Conservation (phyloP, 1,140 invertebrate genomes). For the Ctenoplectra terminalis region DNA sequence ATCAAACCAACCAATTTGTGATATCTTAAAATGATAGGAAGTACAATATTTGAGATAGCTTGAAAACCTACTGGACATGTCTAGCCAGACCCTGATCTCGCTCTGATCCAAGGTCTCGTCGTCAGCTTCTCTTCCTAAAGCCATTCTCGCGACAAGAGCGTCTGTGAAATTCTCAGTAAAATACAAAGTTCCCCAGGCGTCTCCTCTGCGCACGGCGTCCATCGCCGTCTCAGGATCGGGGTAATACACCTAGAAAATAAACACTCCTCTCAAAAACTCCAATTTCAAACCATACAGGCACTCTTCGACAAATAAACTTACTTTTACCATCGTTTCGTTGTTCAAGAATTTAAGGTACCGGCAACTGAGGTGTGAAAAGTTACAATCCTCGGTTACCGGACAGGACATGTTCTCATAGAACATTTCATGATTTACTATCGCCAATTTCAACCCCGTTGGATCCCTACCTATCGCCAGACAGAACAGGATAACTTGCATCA, state of each 20-base stretch:
- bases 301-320: slow-evolving; percentile 55
- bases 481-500: slow-evolving; percentile 97
- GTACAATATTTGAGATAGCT: background rate
- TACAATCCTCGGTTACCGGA: slow-evolving; percentile 85
- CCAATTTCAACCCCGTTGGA: slow-evolving; percentile 92
- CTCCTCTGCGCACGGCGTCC: slow-evolving; percentile 87
- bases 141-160: slow-evolving; percentile 88
- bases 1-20: background rate
- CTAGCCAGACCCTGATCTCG: slow-evolving; percentile 92
- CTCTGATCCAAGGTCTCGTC: slow-evolving; percentile 92
- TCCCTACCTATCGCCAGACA: slow-evolving; percentile 96
- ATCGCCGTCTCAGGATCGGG: slow-evolving; percentile 86
- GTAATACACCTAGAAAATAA: slow-evolving; percentile 86
- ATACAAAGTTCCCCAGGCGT: slow-evolving; percentile 93
- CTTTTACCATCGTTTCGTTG: slow-evolving; percentile 85
- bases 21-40: background rate
- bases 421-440: slow-evolving; percentile 93
- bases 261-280: no score
- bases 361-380: slow-evolving; percentile 88
- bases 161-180: slow-evolving; percentile 94
- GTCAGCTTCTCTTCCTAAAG: slow-evolving; percentile 87
- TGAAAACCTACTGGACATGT: slow-evolving; percentile 91
- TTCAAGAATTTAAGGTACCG: slow-evolving; percentile 88
- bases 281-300: fast-evolving
- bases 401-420: slow-evolving; percentile 83